Evolutionary conservation across 2,797 vertebrate species (phyloP), one percentile per base, ranked within the genome.

Genomic region (Sebastes matsubarae): DNA sequence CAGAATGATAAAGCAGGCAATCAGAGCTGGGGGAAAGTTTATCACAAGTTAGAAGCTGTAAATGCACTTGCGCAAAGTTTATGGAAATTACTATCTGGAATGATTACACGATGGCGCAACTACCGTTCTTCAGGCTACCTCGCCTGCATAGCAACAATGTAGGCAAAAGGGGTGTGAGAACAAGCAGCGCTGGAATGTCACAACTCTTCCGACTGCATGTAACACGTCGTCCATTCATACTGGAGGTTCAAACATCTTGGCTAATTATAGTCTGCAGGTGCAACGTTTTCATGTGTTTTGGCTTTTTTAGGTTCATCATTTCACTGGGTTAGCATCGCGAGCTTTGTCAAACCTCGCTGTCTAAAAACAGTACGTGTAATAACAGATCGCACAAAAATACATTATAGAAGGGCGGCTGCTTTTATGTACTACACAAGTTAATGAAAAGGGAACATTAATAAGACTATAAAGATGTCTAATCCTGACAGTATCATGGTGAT

Each of bases 81-180:
- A 77, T 12, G 4, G 24, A 70, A 30, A 67, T 34, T 11, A 10
- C 32, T 38, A 16, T 65, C 38, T 75, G 25, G 34, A 58, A 20
- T 16, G 25, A 32, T 24, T 25, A 46, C 24, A 29, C 5, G 4
- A 57, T 29, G 25, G 24, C 22, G 18, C 52, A 46, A 25, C 52
- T 9, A 2, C 12, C 2, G 3, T 6, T 20, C 20, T 34, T 42
- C 11, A 32, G 24, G 8, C n/a, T 55, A 60, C 59, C 60, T 58
- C 5, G 20, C 57, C 59, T 55, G 29, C 22, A 38, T 4, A 34
- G 61, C 25, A 42, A 71, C 22, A 38, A 55, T 77, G 30, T 46
- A 82, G 77, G 82, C 61, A 34, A 85, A 85, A 72, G 57, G 79
- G 71, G 67, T 80, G 72, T 63, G 68, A 87, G 73, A 86, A 79